Base-by-base conservation (phyloP, 2,113 vertebrate species). In the Ardeotis arabs region DNA sequence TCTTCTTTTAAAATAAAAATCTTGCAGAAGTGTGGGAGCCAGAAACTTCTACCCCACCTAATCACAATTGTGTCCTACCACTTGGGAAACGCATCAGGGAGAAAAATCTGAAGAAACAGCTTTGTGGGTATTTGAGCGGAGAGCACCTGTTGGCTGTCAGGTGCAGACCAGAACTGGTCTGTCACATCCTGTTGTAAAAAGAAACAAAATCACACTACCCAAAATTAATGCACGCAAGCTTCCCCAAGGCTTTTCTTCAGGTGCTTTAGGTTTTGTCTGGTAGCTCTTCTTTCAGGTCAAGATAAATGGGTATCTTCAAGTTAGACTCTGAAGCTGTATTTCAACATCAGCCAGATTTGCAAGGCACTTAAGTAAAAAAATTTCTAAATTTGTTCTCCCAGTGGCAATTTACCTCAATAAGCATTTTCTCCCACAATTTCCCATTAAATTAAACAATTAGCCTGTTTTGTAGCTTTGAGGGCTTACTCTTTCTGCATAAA, bases 361-460 rank as follows among this genome's bases (percentile, higher is more conserved):
- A 89, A 94, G 87, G 70, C 20, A 23, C 45, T 87, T 89, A 50
- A 96, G 77, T 31, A 74, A 81, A 93, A 55, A 90, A 76, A 75
- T 49, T 41, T 93, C 63, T 60, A 25, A 83, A 69, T 90, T 88
- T 83, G 27, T 92, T 73, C 70, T 85, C 67, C 85, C 58, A 29
- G 35, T 69, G 67, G 75, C 70, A 88, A 85, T 94, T 94, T 93
- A 95, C 66, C 58, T 79, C 84, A 64, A 21, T 72, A 95, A 76
- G 35, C 6, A 4, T 79, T 95, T 93, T 91, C 69, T 90, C 83
- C 80, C 59, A 91, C 78, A 84, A 35, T 74, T 94, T 92, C 35
- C 53, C 41, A 79, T 69, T 89, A 90, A 75, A 94, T 89, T 91
- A 89, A 96, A 91, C 84, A 92, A 89, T 93, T 81, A 79, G 53